Evolutionary conservation across 1,140 invertebrate species (phyloP).

Genomic region (Microplitis mediator): DNA sequence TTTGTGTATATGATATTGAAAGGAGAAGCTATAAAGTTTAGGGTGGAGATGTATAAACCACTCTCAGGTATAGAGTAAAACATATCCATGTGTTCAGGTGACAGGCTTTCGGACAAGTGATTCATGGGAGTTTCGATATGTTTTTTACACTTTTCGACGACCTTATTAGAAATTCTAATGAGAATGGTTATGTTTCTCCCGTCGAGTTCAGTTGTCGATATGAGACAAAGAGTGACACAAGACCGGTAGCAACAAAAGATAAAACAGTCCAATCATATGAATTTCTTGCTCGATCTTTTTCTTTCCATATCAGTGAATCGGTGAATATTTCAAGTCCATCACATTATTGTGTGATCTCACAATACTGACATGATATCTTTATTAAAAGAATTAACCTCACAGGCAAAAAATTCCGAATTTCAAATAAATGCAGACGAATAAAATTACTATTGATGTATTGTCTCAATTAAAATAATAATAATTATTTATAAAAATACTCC

Average conservation of each 20-base stretch:
- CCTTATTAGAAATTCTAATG: conserved; percentile 63
- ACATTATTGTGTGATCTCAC: conserved; percentile 37
- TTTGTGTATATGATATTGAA: not conserved
- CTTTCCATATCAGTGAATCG: conserved; percentile 28
- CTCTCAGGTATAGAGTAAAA: conserved; percentile 38
- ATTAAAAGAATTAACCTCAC: too few relatives aligned
- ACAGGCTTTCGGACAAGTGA: conserved; percentile 55
- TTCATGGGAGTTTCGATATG: conserved; percentile 57
- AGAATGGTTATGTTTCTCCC: conserved; percentile 28
- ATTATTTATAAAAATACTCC: too few relatives aligned
- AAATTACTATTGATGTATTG: too few relatives aligned
- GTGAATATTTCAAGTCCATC: conserved; percentile 37
- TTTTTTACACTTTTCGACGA: conserved; percentile 55
- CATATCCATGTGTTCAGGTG: conserved; percentile 55
- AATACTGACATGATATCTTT: not conserved
- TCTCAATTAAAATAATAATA: too few relatives aligned
- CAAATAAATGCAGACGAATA: too few relatives aligned
- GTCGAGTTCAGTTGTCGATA: not conserved
- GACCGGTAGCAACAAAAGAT: conserved; percentile 20
- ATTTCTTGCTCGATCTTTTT: conserved; percentile 42
- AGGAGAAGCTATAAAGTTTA: conserved; percentile 1
- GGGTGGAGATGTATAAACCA: conserved; percentile 33
- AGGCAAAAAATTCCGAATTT: too few relatives aligned
- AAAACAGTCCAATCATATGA: conserved; percentile 44
- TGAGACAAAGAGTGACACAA: conserved; percentile 47